Evolutionary conservation across 2,888 invertebrate species (phyloP).

Genomic region (Amphipoea oculea): DNA sequence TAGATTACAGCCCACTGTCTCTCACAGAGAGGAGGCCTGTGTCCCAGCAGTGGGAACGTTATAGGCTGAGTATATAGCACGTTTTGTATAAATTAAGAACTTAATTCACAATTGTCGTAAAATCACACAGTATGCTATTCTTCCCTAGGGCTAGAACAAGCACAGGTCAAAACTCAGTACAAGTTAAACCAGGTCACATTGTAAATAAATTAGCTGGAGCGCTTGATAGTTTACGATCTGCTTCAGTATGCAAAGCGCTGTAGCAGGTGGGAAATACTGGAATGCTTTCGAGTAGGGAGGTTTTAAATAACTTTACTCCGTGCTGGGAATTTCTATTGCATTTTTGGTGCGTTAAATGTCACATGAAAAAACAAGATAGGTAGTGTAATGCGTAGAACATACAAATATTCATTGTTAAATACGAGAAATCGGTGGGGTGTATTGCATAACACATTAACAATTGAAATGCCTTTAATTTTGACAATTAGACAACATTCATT

Average conservation of each 20-base stretch:
- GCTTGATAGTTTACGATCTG: conserved; percentile 42
- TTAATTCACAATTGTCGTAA: background rate
- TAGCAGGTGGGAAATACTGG: conserved; percentile 29
- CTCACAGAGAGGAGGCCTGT: too few species aligned
- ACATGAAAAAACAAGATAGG: background rate
- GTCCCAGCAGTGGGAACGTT: too few species aligned
- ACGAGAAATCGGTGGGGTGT: background rate
- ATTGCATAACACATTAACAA: background rate
- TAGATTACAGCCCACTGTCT: too few species aligned
- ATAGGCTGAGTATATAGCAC: too few species aligned
- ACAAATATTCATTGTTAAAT: background rate
- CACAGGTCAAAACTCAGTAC: conserved; percentile 14
- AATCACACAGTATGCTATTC: background rate
- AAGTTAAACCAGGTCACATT: conserved; percentile 51
- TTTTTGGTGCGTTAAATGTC: conserved; percentile 12
- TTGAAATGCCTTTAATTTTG: background rate
- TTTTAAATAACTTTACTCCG: conserved; percentile 33
- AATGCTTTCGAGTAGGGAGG: background rate
- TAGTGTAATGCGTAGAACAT: background rate
- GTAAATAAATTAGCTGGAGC: conserved; percentile 50
- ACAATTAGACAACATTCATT: background rate
- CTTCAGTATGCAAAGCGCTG: conserved; percentile 47
- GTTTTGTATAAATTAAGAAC: background rate
- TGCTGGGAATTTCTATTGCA: background rate
- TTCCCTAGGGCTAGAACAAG: conserved; percentile 9